Conservation (phyloP, 2,888 invertebrate genomes). For the Synergus itoensis region DNA sequence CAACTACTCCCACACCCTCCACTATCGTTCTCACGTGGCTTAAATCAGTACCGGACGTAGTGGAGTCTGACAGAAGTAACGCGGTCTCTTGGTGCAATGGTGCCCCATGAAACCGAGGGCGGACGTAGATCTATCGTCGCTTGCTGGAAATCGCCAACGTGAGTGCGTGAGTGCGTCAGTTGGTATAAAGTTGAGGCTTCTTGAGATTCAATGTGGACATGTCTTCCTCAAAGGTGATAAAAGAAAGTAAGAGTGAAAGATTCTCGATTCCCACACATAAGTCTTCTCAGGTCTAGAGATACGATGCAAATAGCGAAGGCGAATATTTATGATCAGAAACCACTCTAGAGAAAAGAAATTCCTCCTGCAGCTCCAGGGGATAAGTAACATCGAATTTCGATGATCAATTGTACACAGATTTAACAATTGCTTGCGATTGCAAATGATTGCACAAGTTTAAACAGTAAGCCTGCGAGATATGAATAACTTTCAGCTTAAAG, state of each 20-base stretch:
- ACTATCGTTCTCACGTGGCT: conserved; percentile 42
- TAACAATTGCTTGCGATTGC: too few relatives aligned
- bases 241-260: conserved; percentile 52
- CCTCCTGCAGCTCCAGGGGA: neutral
- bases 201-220: conserved; percentile 32
- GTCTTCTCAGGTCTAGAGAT: neutral
- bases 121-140: conserved; percentile 67
- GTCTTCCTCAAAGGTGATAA: conserved; percentile 40
- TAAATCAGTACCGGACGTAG: conserved; percentile 16
- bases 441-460: too few relatives aligned
- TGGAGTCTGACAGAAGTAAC: neutral
- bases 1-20: conserved; percentile 51
- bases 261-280: conserved; percentile 11
- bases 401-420: too few relatives aligned
- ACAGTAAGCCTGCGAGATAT: too few relatives aligned
- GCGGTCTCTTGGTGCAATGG: neutral
- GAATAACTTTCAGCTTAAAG: too few relatives aligned
- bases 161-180: neutral
- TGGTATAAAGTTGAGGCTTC: conserved; percentile 6
- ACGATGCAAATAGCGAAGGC: neutral
- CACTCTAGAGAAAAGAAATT: neutral
- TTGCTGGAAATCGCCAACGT: conserved; percentile 61
- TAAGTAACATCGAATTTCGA: too few relatives aligned
- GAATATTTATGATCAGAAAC: neutral
- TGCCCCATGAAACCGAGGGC: conserved; percentile 58